A percentile compares a stretch with the other conserved stretches of the same genome.
phyloP scores from a whole-genome alignment of 2,797 vertebrate species.

The Hypotaenidia okinawae region DNA sequence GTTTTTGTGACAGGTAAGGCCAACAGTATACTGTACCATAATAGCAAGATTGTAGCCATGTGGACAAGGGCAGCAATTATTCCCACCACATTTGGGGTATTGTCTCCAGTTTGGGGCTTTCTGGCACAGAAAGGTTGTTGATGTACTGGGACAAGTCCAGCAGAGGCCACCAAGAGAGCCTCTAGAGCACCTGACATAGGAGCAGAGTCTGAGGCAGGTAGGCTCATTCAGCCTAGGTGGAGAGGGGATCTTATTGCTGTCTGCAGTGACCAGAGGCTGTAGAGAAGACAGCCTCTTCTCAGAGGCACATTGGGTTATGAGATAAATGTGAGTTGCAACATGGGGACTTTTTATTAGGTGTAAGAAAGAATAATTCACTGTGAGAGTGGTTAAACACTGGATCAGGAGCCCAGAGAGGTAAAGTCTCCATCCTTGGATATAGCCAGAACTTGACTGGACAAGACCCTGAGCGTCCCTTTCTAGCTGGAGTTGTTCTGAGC shows the following conservation, averaged over 20 bases:
- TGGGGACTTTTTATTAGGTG: neutral
- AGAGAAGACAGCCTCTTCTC: neutral
- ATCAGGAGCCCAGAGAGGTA: neutral
- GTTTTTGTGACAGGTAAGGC: neutral
- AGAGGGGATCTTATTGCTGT: neutral
- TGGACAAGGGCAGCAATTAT: neutral
- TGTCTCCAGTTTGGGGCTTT: neutral
- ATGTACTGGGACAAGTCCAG: neutral
- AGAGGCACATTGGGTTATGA: accelerated
- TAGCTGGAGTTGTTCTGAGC: neutral
- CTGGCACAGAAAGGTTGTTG: neutral
- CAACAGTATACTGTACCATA: accelerated
- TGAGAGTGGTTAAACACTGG: neutral
- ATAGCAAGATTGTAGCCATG: neutral
- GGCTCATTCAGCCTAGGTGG: neutral
- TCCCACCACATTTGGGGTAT: neutral
- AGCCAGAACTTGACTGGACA: neutral
- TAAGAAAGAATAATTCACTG: neutral
- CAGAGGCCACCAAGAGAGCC: neutral
- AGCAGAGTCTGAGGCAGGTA: neutral
- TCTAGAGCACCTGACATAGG: neutral
- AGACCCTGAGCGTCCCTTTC: neutral
- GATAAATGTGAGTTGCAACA: neutral
- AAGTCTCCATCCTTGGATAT: neutral
- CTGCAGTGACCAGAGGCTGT: neutral